A percentile compares a stretch with the other conserved stretches of the same genome.
phyloP scores from a whole-genome alignment of 2,113 vertebrate species.

The Campylomormyrus tamandua region DNA sequence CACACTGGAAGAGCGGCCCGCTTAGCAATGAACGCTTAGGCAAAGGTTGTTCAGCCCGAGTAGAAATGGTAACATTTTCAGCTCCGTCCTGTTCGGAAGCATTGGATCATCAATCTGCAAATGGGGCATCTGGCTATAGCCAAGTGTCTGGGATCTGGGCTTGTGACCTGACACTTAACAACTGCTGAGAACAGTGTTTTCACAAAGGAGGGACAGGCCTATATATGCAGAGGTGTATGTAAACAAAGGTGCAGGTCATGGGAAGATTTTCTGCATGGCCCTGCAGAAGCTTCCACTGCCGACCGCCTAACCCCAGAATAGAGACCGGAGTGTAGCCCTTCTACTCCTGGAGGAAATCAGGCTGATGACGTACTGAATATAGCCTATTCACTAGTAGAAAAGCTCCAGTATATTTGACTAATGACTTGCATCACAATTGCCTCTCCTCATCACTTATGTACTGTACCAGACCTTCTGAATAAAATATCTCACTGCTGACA shows the following conservation, averaged over 20 bases:
- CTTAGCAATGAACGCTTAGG: neutral
- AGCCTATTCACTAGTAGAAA: conserved; percentile 27
- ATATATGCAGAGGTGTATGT: neutral
- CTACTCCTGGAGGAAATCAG: neutral
- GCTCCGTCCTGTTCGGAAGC: neutral
- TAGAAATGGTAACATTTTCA: neutral
- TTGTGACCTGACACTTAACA: neutral
- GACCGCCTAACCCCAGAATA: neutral
- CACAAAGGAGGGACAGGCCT: neutral
- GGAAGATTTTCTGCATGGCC: neutral
- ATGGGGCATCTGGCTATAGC: neutral
- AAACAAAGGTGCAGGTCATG: neutral
- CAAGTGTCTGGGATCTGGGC: neutral
- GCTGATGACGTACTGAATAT: conserved; percentile 24
- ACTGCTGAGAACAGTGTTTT: neutral
- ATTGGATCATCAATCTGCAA: neutral
- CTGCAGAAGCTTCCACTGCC: neutral
- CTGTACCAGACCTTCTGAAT: conserved; percentile 32
- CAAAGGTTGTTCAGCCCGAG: neutral
- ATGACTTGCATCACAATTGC: conserved; percentile 22
- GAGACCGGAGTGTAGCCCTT: neutral
- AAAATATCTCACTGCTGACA: conserved; percentile 35
- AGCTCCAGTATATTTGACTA: conserved; percentile 25
- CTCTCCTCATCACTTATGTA: conserved; percentile 40
- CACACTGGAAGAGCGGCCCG: neutral